Evolutionary conservation across 2,888 invertebrate genomes (phyloP).

Genomic region (Thera britannica): DNA sequence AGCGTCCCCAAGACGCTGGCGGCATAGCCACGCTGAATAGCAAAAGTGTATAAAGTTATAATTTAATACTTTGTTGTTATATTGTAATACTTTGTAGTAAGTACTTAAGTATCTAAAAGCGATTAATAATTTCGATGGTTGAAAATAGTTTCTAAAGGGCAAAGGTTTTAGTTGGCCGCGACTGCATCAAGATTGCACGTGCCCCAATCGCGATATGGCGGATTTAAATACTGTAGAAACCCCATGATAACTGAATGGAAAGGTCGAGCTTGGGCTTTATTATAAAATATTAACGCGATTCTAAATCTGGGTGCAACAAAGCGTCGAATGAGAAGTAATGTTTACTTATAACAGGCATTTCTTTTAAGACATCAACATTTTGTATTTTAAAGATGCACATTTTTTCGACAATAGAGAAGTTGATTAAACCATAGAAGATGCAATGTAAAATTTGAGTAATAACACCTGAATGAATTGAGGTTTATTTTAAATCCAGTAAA

Average conservation of each 20-base stretch:
- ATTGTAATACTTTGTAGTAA: too few species aligned
- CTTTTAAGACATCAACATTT: too few species aligned
- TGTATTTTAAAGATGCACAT: too few species aligned
- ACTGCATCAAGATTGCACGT: slow-evolving; percentile 55
- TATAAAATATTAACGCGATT: background rate
- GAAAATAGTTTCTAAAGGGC: slow-evolving; percentile 44
- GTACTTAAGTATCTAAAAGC: background rate
- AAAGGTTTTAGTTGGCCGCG: slow-evolving; percentile 50
- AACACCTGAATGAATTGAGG: too few species aligned
- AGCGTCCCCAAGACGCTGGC: too few species aligned
- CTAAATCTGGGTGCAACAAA: slow-evolving; percentile 1
- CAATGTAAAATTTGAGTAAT: too few species aligned
- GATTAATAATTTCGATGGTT: slow-evolving; percentile 7
- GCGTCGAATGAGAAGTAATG: background rate
- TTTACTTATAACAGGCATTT: background rate
- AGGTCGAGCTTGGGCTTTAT: slow-evolving; percentile 4
- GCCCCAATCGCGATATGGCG: slow-evolving; percentile 54
- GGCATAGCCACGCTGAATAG: too few species aligned
- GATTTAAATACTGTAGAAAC: slow-evolving; percentile 53
- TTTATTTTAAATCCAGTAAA: too few species aligned
- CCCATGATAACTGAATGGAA: slow-evolving; percentile 7
- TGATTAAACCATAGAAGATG: too few species aligned
- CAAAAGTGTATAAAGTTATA: too few species aligned
- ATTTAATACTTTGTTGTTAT: too few species aligned
- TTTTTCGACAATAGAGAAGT: too few species aligned